These are phyloP conservation scores for Leptinotarsa texana DNA, from an alignment of 1,140 invertebrate species.

Conservation along the genomic window DNA sequence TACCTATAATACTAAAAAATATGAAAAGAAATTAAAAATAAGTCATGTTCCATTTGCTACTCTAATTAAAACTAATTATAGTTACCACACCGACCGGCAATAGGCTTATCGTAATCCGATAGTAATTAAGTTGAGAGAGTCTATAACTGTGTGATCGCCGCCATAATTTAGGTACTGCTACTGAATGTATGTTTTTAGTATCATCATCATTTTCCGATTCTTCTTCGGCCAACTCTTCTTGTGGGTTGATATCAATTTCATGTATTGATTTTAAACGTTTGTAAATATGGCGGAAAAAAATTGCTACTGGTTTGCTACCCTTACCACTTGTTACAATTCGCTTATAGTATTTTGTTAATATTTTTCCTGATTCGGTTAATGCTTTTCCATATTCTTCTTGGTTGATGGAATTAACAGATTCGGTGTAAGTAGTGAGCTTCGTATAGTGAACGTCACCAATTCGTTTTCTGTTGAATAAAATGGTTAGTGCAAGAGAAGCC, in stretches of 20 bases:
- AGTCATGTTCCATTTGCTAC: too few species aligned
- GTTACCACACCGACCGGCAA: too few species aligned
- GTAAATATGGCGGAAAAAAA: constrained; percentile 29
- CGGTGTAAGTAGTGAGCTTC: constrained; percentile 9
- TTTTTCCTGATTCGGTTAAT: constrained; percentile 19
- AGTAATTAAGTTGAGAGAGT: too few species aligned
- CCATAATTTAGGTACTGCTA: too few species aligned
- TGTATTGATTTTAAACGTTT: neutral
- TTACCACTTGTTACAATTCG: constrained; percentile 39
- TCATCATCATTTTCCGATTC: too few species aligned
- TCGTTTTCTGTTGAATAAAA: constrained; percentile 42
- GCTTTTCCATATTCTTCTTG: constrained; percentile 25
- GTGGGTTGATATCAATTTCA: neutral
- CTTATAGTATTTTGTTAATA: constrained; percentile 35
- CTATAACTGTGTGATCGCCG: too few species aligned
- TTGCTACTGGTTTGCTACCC: constrained; percentile 35
- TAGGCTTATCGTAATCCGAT: too few species aligned
- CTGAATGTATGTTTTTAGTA: too few species aligned
- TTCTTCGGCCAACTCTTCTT: too few species aligned
- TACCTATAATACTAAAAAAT: too few species aligned
- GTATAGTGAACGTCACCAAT: constrained; percentile 44
- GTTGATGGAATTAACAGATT: neutral
- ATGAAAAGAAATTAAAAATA: too few species aligned
- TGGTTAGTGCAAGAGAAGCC: constrained; percentile 31
- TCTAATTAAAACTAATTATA: too few species aligned